These are phyloP conservation scores for Nipponacmea schrenckii DNA, from an alignment of 2,888 invertebrate species.

Conservation along the genomic window DNA sequence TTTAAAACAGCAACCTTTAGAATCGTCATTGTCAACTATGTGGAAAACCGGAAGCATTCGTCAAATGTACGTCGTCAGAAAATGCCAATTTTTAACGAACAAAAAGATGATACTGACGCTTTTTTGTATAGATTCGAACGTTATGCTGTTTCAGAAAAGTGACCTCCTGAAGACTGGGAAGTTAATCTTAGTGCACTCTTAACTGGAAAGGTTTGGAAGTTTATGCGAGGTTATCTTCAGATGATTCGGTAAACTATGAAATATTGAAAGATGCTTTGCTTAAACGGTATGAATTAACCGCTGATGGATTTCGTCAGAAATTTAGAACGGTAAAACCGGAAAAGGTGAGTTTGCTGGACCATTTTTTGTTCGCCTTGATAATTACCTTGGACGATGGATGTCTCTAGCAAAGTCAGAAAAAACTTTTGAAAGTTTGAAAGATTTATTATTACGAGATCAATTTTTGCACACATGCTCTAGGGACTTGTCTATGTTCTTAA, in stretches of 20 bases:
- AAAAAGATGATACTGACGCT: conserved; percentile 4
- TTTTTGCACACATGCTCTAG: conserved; percentile 15
- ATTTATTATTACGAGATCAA: conserved; percentile 21
- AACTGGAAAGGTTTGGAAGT: conserved; percentile 10
- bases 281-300: neutral
- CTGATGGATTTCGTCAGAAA: neutral
- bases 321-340: neutral
- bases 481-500: conserved; percentile 15
- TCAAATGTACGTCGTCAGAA: neutral
- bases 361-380: neutral
- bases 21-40: neutral
- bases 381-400: conserved; percentile 21
- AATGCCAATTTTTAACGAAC: conserved; percentile 3
- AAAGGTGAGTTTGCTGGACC: neutral
- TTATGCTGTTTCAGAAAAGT: neutral
- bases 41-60: neutral
- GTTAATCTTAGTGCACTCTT: neutral
- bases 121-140: conserved; percentile 2
- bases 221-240: neutral
- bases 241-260: neutral
- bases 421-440: conserved; percentile 15
- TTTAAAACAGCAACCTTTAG: neutral
- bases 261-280: neutral
- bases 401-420: conserved; percentile 15
- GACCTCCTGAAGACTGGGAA: neutral